Conservation (phyloP, 2,888 invertebrate genomes). For the Amiota minor region DNA sequence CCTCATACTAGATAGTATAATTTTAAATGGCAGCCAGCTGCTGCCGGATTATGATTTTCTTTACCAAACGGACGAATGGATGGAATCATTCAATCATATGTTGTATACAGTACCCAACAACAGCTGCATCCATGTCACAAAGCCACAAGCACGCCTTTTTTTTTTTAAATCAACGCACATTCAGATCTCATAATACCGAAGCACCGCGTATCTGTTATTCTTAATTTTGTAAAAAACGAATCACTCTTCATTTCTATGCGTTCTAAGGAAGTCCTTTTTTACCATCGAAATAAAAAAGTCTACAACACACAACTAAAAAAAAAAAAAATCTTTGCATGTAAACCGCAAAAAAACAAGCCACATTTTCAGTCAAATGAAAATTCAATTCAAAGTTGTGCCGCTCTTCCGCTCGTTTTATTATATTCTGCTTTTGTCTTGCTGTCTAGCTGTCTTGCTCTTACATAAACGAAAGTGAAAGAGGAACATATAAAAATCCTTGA, state of each 20-base stretch:
- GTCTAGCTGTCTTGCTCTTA: slow-evolving; percentile 27
- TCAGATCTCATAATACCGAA: neutral
- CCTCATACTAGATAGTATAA: no score
- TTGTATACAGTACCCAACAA: no score
- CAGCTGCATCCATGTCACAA: no score
- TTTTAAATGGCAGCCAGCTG: no score
- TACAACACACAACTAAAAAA: neutral
- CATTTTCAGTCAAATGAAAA: slow-evolving; percentile 20
- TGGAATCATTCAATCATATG: no score
- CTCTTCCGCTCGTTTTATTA: slow-evolving; percentile 43
- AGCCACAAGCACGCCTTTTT: no score
- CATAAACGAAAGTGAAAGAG: slow-evolving; percentile 62
- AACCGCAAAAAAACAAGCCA: slow-evolving; percentile 36
- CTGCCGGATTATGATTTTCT: no score
- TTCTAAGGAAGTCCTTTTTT: neutral
- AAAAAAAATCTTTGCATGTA: slow-evolving; percentile 57
- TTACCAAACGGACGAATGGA: no score
- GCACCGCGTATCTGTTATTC: neutral
- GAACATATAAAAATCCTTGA: slow-evolving; percentile 8
- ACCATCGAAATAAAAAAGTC: neutral
- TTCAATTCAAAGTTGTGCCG: slow-evolving; percentile 44
- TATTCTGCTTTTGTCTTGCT: neutral
- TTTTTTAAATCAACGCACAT: no score
- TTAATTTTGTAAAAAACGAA: no score
- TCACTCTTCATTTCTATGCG: no score